Evolutionary conservation across 2,888 invertebrate species (phyloP).

Genomic region (Copidosoma aretas): DNA sequence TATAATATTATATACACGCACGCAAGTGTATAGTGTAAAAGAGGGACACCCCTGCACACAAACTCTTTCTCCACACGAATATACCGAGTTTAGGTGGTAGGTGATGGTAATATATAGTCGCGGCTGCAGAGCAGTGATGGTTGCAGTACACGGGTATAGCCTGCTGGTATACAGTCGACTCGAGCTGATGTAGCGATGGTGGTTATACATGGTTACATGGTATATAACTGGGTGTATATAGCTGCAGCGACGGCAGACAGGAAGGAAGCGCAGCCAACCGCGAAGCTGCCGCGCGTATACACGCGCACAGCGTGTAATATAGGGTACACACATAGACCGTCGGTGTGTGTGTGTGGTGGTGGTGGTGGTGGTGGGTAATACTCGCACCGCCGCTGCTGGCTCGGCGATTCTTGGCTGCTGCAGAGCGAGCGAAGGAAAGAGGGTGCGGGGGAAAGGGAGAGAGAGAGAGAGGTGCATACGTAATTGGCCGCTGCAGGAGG

Average conservation of each 20-base stretch:
- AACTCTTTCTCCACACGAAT: no score
- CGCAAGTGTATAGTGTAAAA: neutral
- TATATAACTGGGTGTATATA: neutral
- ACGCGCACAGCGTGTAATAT: conserved; percentile 5
- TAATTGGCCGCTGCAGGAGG: conserved; percentile 53
- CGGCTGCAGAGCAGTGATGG: conserved; percentile 31
- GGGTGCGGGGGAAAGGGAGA: conserved; percentile 4
- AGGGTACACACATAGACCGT: no score
- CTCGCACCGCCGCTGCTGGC: no score
- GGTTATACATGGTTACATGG: no score
- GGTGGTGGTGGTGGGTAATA: no score
- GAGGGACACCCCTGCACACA: no score
- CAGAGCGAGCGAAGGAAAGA: neutral
- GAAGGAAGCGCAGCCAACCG: conserved; percentile 62
- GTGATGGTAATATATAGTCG: no score
- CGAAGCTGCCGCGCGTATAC: conserved; percentile 51
- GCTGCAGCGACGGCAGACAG: conserved; percentile 54
- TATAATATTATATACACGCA: conserved; percentile 3
- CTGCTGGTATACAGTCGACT: no score
- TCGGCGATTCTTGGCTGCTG: neutral
- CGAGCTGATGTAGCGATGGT: no score
- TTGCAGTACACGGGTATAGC: conserved; percentile 26
- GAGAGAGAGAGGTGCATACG: conserved; percentile 57
- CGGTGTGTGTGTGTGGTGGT: no score
- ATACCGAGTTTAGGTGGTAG: neutral